Evolutionary conservation across 1,140 invertebrate genomes (phyloP).

Genomic region (Trichonephila clavipes): DNA sequence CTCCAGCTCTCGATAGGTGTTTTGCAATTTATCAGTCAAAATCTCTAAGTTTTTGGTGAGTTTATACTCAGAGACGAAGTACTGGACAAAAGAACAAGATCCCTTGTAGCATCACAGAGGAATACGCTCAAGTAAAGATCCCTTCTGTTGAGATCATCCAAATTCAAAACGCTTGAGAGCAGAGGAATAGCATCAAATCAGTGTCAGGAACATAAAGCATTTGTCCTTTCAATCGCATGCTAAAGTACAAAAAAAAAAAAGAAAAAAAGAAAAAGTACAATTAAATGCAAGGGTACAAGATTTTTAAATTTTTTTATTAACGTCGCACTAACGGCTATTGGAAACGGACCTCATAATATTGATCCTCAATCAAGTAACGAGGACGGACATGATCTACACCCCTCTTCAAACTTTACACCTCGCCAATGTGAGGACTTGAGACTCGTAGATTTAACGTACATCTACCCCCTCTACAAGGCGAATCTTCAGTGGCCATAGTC

Average conservation of each 20-base stretch:
- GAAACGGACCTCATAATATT: no score
- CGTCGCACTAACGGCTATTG: no score
- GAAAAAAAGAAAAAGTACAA: not conserved
- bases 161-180: slow-evolving; percentile 95
- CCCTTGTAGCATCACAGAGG: slow-evolving; percentile 96
- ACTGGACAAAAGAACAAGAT: slow-evolving; percentile 97
- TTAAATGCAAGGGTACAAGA: not conserved
- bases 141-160: slow-evolving; percentile 94
- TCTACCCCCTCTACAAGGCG: no score
- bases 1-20: slow-evolving; percentile 96
- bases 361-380: no score
- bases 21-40: slow-evolving; percentile 96
- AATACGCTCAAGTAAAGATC: slow-evolving; percentile 95
- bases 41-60: slow-evolving; percentile 97
- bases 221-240: slow-evolving; percentile 87
- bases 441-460: no score
- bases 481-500: no score
- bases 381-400: no score
- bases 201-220: slow-evolving; percentile 96
- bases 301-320: no score
- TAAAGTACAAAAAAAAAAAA: no score
- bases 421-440: no score
- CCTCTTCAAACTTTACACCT: no score
- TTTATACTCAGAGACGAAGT: slow-evolving; percentile 98
- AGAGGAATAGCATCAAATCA: slow-evolving; percentile 94